Base-by-base conservation (phyloP, 2,888 invertebrate species). In the Stomorhina lunata region DNA sequence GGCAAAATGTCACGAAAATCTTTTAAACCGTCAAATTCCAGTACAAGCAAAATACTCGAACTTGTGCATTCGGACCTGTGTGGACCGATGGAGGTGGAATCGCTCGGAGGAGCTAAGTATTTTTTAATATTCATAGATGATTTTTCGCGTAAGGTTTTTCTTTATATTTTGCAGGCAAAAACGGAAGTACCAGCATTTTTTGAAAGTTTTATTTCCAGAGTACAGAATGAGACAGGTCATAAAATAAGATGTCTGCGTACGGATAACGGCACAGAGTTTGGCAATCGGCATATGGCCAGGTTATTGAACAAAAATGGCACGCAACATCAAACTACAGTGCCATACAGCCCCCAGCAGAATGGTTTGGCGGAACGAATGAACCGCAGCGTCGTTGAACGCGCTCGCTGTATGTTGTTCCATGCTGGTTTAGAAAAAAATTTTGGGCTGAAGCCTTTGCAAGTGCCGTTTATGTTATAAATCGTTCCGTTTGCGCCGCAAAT, bases 291-390 rank as follows among this genome's bases (percentile, higher is more conserved):
- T 84, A 80, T 34, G 84, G 76, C 45, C n/a, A n/a, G n/a, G n/a
- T n/a, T n/a, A n/a, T 86, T 71, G 57, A 86, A 87, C 2, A 86
- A 87, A 34, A 55, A 69, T 45, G 88, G 87, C n/a, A 90, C 88
- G 25, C 59, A 55, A n/a, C 88, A 89, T 78, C 85, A 89, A 73
- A 79, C 72, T 10, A 86, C 89, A 1, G 84, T 85, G 2, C 84
- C 87, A 0, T 87, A 90, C 45, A 88, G 84, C 2, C 89, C 88
- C 0, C 84, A 89, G 59, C 87, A 89, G 53, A 90, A 90, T 81
- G 89, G 88, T 0, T 77, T 85, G 5, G 86, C 88, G 4, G 68
- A 80, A 15, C 34, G 73, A 3, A 50, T 59, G 50, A 80, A 73
- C n/a, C 61, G 73, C 40, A 32, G 55, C 0, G 40, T 80, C n/a